Evolutionary conservation across 2,797 vertebrate genomes (phyloP).

Genomic region (Pseudotriccus pelzelni): DNA sequence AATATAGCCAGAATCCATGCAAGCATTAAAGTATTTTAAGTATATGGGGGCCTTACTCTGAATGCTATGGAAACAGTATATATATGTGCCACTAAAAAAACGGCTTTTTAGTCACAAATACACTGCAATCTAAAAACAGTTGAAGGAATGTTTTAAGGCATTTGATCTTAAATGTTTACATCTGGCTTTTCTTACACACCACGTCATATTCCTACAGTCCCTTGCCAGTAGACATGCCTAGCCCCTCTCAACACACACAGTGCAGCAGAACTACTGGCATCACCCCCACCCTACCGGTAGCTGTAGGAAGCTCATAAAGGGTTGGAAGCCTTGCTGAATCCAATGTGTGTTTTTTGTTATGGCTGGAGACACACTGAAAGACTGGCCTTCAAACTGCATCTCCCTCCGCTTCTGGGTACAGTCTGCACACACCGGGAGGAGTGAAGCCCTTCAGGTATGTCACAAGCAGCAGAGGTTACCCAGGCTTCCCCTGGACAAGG

Average conservation of each 20-base stretch:
- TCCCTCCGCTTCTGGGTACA: background rate
- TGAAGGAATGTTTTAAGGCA: background rate
- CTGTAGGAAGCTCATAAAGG: background rate
- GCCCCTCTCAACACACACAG: background rate
- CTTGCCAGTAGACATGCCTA: background rate
- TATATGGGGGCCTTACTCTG: background rate
- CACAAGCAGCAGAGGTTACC: background rate
- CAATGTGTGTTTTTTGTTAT: background rate
- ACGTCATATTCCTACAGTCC: background rate
- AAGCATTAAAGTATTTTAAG: background rate
- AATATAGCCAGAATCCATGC: background rate
- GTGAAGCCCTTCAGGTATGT: background rate
- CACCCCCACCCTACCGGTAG: accelerated
- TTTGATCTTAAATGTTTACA: background rate
- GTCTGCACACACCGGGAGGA: background rate
- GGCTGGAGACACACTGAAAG: background rate
- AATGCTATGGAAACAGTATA: background rate
- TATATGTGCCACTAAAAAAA: background rate
- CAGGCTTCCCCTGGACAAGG: background rate
- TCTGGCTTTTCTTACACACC: background rate
- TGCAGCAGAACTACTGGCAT: background rate
- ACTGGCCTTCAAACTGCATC: background rate
- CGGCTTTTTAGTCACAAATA: background rate
- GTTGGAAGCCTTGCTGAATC: background rate
- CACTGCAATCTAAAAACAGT: background rate